A percentile compares a stretch with the other conserved stretches of the same genome.
Evolutionary conservation across 2,797 vertebrate species (phyloP).

Genomic region (Anas flavirostris): DNA sequence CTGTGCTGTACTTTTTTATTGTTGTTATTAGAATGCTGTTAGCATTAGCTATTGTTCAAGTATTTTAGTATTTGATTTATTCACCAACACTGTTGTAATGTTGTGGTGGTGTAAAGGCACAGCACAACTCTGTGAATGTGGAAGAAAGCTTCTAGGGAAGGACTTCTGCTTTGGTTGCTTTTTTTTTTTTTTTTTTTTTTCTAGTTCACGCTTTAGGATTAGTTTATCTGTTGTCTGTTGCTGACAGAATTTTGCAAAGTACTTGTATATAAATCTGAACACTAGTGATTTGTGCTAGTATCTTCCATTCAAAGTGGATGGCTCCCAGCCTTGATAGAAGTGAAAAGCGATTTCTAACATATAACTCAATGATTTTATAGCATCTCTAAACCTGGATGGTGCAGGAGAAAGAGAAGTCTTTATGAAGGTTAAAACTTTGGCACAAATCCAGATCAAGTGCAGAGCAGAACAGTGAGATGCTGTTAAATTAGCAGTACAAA

Average conservation of each 20-base stretch:
- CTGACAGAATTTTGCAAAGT: not conserved
- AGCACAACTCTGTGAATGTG: not conserved
- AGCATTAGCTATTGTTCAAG: not conserved
- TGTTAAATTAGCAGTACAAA: not conserved
- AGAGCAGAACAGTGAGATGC: not conserved
- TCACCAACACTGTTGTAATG: not conserved
- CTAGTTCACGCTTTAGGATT: not conserved
- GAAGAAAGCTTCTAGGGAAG: not conserved
- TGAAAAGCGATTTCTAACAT: not conserved
- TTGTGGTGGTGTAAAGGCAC: not conserved
- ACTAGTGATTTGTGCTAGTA: not conserved
- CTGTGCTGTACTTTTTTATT: not conserved
- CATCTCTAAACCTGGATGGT: not conserved
- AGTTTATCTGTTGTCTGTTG: not conserved
- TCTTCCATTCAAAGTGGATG: not conserved
- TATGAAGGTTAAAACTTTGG: not conserved
- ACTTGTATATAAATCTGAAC: not conserved
- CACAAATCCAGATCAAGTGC: not conserved
- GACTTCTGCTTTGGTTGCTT: not conserved
- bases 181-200: not conserved
- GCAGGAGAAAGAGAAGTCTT: not conserved
- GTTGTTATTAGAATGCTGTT: not conserved
- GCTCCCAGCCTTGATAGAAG: not conserved
- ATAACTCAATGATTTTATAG: not conserved
- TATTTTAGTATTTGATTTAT: not conserved